Evolutionary conservation across 1,140 invertebrate genomes (phyloP).

Genomic region (Drosophila willistoni): DNA sequence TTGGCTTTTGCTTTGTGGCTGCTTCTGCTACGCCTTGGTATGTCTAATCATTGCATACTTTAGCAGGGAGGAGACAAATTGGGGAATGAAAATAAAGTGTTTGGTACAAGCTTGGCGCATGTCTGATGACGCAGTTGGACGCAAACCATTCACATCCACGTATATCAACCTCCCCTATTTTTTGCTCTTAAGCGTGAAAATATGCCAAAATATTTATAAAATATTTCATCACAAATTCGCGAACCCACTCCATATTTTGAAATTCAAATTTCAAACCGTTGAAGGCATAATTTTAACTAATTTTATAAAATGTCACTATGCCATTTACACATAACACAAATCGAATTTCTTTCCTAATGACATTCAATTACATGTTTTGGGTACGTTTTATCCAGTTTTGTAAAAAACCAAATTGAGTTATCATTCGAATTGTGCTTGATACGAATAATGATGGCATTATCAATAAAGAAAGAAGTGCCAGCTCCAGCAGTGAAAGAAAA

Average conservation of each 20-base stretch:
- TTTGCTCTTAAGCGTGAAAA: slow-evolving; percentile 43
- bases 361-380: slow-evolving; percentile 21
- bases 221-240: not conserved
- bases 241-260: slow-evolving; percentile 16
- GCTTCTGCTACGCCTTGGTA: slow-evolving; percentile 54
- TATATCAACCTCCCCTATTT: not conserved
- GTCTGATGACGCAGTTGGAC: not conserved
- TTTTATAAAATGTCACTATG: no score
- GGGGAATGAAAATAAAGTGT: slow-evolving; percentile 74
- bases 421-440: slow-evolving; percentile 61
- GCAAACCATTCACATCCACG: not conserved
- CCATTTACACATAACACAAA: slow-evolving; percentile 2
- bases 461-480: slow-evolving; percentile 44
- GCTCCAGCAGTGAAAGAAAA: slow-evolving; percentile 32
- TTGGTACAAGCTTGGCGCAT: slow-evolving; percentile 59
- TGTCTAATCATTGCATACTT: slow-evolving; percentile 78
- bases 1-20: slow-evolving; percentile 49
- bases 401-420: slow-evolving; percentile 73
- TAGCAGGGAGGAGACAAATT: slow-evolving; percentile 16
- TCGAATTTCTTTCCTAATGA: no score
- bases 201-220: slow-evolving; percentile 46
- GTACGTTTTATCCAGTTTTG: slow-evolving; percentile 48
- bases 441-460: slow-evolving; percentile 63
- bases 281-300: slow-evolving; percentile 8
- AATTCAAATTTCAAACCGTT: slow-evolving; percentile 54